A percentile compares a stretch with the other conserved stretches of the same genome.
Evolutionary conservation across 1,140 invertebrate genomes (phyloP).

Genomic region (Penaeus vannamei): DNA sequence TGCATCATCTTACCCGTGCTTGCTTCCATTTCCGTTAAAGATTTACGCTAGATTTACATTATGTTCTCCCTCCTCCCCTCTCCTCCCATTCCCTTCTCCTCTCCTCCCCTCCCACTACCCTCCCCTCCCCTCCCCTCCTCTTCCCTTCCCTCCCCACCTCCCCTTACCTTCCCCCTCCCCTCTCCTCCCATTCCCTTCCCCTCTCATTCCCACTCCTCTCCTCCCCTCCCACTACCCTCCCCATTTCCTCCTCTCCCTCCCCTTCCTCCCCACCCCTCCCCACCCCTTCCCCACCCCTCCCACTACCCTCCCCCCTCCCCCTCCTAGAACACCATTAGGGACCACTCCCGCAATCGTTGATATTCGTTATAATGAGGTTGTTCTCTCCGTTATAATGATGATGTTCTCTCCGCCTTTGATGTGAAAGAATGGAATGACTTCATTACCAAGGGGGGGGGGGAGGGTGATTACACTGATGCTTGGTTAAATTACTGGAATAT

Average conservation of each 20-base stretch:
- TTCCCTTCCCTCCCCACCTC: background rate
- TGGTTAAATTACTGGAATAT: no score
- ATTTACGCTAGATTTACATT: background rate
- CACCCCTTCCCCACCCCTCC: background rate
- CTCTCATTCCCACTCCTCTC: background rate
- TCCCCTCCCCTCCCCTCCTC: background rate
- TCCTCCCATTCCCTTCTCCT: background rate
- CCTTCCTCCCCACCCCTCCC: background rate
- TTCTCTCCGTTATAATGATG: no score
- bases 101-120: background rate
- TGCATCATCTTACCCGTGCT: no score
- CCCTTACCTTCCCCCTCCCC: background rate
- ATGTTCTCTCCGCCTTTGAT: no score
- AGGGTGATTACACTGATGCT: no score
- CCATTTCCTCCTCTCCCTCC: slow-evolving; percentile 3
- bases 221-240: no score
- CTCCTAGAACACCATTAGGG: no score
- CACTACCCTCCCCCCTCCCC: background rate
- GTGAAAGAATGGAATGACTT: no score
- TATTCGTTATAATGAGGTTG: no score
- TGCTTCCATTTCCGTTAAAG: background rate
- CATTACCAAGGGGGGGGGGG: no score
- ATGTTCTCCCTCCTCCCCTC: background rate
- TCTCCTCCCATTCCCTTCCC: background rate
- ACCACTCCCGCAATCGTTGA: no score